Conservation (phyloP, 1,140 invertebrate species). For the Lepidurus couesii region DNA sequence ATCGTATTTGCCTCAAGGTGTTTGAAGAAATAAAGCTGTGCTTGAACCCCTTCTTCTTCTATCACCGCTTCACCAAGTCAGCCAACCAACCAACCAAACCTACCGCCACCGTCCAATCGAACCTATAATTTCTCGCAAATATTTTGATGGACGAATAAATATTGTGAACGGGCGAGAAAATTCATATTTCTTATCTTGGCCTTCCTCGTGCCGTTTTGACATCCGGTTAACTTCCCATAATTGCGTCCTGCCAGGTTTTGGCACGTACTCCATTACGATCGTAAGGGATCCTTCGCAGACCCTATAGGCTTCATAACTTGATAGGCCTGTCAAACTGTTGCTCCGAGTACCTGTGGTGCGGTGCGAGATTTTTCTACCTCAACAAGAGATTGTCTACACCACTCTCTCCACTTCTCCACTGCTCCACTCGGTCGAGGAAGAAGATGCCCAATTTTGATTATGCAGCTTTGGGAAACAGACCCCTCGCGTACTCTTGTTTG, state of each 20-base stretch:
- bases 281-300: not conserved
- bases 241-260: conserved; percentile 20
- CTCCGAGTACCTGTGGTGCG: not conserved
- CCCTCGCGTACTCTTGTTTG: not conserved
- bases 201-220: not conserved
- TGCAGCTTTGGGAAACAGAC: not conserved
- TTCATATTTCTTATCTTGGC: not conserved
- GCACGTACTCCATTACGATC: conserved; percentile 12
- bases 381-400: too few relatives aligned
- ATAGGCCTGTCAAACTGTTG: conserved; percentile 21
- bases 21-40: too few relatives aligned
- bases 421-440: not conserved
- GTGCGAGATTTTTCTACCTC: not conserved
- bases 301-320: conserved; percentile 4
- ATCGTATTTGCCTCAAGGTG: too few relatives aligned
- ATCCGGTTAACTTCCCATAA: conserved; percentile 22
- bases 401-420: not conserved
- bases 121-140: not conserved
- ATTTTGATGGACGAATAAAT: not conserved
- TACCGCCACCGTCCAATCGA: not conserved
- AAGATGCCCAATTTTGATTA: conserved; percentile 8
- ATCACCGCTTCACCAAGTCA: too few relatives aligned
- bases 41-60: too few relatives aligned
- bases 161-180: not conserved
- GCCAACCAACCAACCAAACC: too few relatives aligned